Conservation (phyloP, 2,113 vertebrate species). For the Pachycephala philippinensis region DNA sequence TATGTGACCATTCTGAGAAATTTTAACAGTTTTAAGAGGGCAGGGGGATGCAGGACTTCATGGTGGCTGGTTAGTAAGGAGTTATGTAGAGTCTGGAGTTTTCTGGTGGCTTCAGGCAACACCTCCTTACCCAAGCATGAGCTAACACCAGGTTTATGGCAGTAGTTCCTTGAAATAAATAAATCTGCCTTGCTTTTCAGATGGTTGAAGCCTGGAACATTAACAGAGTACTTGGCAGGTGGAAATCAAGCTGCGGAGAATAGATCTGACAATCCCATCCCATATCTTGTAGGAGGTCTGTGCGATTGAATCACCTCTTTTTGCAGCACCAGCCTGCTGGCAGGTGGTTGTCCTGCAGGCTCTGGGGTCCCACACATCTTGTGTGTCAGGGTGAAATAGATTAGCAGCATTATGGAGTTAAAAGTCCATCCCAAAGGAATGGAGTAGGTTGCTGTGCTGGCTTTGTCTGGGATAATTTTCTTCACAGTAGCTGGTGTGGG, state of each 20-base stretch:
- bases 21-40: background rate
- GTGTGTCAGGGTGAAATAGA: accelerated
- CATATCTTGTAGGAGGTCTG: background rate
- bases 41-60: background rate
- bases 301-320: background rate
- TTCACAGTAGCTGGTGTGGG: background rate
- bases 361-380: background rate
- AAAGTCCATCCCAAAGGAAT: background rate
- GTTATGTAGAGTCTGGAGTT: background rate
- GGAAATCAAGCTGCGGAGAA: background rate
- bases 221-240: background rate
- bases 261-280: background rate
- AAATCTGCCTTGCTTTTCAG: background rate
- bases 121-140: background rate
- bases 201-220: background rate
- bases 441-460: background rate
- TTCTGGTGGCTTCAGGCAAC: background rate
- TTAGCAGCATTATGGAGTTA: background rate
- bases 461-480: background rate
- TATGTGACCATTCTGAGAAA: background rate
- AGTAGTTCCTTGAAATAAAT: background rate
- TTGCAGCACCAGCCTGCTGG: background rate
- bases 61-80: background rate
- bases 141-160: background rate
- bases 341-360: background rate